Evolutionary conservation across 2,888 invertebrate species (phyloP).

Genomic region (Dichetophora obliterata): DNA sequence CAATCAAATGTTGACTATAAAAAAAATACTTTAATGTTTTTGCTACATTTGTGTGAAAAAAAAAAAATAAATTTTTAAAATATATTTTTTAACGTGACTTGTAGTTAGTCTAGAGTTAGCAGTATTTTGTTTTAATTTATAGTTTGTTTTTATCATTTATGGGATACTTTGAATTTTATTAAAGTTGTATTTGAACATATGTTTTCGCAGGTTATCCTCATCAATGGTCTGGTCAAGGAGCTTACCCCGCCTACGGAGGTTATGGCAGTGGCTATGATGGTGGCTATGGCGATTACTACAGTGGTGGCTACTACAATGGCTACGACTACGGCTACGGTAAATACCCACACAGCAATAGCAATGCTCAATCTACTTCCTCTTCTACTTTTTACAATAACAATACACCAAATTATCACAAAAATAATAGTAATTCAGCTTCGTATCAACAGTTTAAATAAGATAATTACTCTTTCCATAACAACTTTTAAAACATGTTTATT

Average conservation of each 20-base stretch:
- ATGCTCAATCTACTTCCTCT: slow-evolving; percentile 60
- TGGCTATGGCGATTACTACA: slow-evolving; percentile 81
- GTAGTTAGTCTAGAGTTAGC: too few species aligned
- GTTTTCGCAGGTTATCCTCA: slow-evolving; percentile 61
- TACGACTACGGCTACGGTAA: slow-evolving; percentile 77
- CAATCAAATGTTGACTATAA: not conserved
- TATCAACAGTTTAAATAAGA: slow-evolving; percentile 63
- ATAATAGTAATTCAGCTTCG: slow-evolving; percentile 60
- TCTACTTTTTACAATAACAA: slow-evolving; percentile 67
- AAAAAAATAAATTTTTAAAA: too few species aligned
- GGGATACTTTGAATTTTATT: too few species aligned
- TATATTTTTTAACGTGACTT: too few species aligned
- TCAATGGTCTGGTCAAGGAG: slow-evolving; percentile 72
- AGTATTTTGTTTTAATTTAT: not conserved
- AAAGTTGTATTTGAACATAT: not conserved
- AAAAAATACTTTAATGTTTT: not conserved
- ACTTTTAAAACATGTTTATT: slow-evolving; percentile 21
- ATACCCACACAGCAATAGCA: slow-evolving; percentile 66
- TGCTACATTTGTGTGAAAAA: not conserved
- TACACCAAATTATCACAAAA: slow-evolving; percentile 67
- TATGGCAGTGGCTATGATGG: slow-evolving; percentile 75
- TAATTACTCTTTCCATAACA: slow-evolving; percentile 30
- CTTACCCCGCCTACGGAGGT: slow-evolving; percentile 80
- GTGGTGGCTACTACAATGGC: slow-evolving; percentile 74
- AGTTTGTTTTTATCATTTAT: not conserved